Evolutionary conservation across 2,797 vertebrate species (phyloP), one percentile per base, ranked within the genome.

Genomic region (Melanotaenia pygmaea): DNA sequence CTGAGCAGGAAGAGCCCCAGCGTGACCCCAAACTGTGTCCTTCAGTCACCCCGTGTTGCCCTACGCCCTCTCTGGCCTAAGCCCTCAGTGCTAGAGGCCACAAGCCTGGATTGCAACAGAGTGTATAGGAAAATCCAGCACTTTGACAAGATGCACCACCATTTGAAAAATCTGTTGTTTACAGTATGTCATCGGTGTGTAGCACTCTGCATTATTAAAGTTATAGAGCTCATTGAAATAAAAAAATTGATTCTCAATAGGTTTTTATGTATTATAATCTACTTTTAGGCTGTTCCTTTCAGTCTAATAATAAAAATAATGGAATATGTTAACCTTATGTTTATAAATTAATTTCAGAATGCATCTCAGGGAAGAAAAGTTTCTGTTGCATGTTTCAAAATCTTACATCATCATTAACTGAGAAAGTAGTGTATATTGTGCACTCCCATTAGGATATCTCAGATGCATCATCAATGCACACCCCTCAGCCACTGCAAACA

Each of bases 1-100:
- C 82, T 81, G 91, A 84, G 89, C 92, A 94, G 90, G 91, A 93
- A 93, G 88, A 92, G 89, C 89, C 86, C 81, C 74, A 67, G 78
- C 20, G 82, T 93, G 93, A 94, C 92, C 92, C 82, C 86, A 83
- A 78, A 86, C 84, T 82, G 83, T 81, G 88, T 90, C 88, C 89
- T 87, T 87, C 85, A 73, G 59, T 90, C 88, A 93, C 88, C 88
- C 77, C 68, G 34, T 79, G 88, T 89, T 91, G 88, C 85, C 88
- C 91, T 77, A 40, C 40, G 78, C 77, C 82, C 91, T 88, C 81
- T 70, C 62, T 81, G 79, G 84, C 83, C 83, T 59, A 84, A 82
- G 89, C 77, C 77, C 76, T 65, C 72, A 59, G 67, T 13, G 67
- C 85, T 76, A 77, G 75, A 79, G 80, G 88, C 76, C 82, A 77